Evolutionary conservation across 1,140 invertebrate genomes (phyloP).

Genomic region (Bombus superbus): DNA sequence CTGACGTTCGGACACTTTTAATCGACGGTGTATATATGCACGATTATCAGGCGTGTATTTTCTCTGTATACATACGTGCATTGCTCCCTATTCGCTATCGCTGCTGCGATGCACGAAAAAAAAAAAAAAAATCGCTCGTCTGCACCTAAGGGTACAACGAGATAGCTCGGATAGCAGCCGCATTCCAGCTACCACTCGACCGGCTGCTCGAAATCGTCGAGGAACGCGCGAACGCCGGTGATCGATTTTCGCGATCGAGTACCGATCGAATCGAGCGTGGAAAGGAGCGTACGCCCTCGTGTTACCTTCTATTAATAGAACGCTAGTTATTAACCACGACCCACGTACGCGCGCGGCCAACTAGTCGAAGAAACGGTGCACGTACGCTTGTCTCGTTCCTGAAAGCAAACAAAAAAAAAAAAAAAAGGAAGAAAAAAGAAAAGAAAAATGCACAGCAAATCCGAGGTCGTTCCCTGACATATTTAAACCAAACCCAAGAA

Average conservation of each 20-base stretch:
- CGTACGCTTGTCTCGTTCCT: neutral
- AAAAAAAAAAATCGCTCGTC: neutral
- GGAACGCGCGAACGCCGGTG: neutral
- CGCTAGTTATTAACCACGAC: constrained; percentile 59
- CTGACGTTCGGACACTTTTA: too few relatives aligned
- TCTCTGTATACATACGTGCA: neutral
- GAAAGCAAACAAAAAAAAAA: neutral
- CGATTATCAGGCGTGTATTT: neutral
- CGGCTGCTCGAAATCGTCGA: neutral
- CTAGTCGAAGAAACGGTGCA: constrained; percentile 21
- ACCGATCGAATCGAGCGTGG: constrained; percentile 45
- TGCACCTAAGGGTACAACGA: neutral
- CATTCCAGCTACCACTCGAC: neutral
- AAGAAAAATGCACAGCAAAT: neutral
- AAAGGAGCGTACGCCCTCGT: constrained; percentile 63
- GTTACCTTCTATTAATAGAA: constrained; percentile 69
- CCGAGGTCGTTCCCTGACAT: neutral
- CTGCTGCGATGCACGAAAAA: neutral
- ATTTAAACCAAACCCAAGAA: neutral
- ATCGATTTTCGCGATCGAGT: constrained; percentile 16
- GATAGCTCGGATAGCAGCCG: neutral
- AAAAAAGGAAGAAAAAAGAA: too few relatives aligned
- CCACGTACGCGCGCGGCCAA: constrained; percentile 40
- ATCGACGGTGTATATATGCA: too few relatives aligned
- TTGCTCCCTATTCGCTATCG: neutral